Evolutionary conservation across 2,888 invertebrate species (phyloP).

Genomic region (Syritta pipiens): DNA sequence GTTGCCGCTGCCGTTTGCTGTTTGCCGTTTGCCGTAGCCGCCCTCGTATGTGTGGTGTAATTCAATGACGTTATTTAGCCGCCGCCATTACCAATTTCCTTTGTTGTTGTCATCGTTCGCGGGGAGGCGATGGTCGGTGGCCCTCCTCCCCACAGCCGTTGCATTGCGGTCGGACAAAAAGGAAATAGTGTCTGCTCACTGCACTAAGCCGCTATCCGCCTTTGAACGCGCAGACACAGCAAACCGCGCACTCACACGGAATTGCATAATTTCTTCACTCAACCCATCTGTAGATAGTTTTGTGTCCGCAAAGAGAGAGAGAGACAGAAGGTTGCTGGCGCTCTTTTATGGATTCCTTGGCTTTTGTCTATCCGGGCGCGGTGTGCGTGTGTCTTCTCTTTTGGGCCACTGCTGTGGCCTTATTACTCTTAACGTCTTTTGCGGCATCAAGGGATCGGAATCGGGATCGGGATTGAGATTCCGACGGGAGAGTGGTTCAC

Average conservation of each 20-base stretch:
- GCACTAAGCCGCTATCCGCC: slow-evolving; percentile 44
- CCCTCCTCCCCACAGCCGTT: background rate
- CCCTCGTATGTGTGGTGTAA: slow-evolving; percentile 50
- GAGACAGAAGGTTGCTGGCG: slow-evolving; percentile 16
- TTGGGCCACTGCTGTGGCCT: slow-evolving; percentile 43
- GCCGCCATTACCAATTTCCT: slow-evolving; percentile 60
- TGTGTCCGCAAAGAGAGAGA: background rate
- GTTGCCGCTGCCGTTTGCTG: slow-evolving; percentile 1
- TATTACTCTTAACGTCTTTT: slow-evolving; percentile 47
- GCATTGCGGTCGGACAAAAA: slow-evolving; percentile 37
- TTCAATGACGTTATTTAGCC: slow-evolving; percentile 65
- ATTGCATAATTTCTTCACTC: slow-evolving; percentile 54
- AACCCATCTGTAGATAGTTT: slow-evolving; percentile 15
- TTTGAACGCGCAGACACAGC: slow-evolving; percentile 55
- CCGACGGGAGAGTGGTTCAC: too few relatives aligned
- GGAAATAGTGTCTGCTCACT: slow-evolving; percentile 41
- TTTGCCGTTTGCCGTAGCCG: slow-evolving; percentile 16
- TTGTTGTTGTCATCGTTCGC: slow-evolving; percentile 55
- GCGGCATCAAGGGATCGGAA: slow-evolving; percentile 9
- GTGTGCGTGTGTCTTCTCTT: background rate
- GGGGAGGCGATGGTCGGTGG: too few relatives aligned
- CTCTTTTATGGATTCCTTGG: slow-evolving; percentile 60
- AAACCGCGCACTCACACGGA: slow-evolving; percentile 53
- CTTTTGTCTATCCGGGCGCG: slow-evolving; percentile 21
- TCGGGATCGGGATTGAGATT: too few relatives aligned